Conservation (phyloP, 2,113 vertebrate species). For the Vulpes ferrilata region DNA sequence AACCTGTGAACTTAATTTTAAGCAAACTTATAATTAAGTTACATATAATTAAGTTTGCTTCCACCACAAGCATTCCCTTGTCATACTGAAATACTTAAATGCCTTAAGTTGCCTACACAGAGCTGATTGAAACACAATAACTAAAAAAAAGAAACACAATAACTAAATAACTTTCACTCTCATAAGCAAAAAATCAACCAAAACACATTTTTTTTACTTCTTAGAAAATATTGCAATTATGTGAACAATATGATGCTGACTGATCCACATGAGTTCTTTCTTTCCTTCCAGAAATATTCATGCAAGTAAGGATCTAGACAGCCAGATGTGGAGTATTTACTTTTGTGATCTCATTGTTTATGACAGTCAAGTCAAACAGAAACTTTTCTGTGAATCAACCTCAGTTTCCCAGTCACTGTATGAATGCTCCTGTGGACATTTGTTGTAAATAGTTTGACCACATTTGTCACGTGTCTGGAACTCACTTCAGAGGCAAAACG, state of each 20-base stretch:
- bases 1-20: rapidly evolving
- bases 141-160: not conserved
- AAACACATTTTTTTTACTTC: not conserved
- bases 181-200: conserved; percentile 39
- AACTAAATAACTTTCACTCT: not conserved
- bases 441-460: conserved; percentile 52
- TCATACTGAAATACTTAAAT: not conserved
- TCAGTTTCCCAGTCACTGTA: conserved; percentile 63
- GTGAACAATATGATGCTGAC: conserved; percentile 54
- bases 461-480: conserved; percentile 64
- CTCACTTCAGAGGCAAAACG: conserved; percentile 57
- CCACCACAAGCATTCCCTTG: not conserved
- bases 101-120: not conserved
- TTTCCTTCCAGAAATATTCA: conserved; percentile 77
- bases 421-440: conserved; percentile 59
- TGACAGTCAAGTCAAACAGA: conserved; percentile 80
- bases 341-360: conserved; percentile 76
- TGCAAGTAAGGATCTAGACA: conserved; percentile 28
- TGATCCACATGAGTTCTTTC: conserved; percentile 77
- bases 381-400: conserved; percentile 61
- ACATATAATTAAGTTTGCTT: rapidly evolving
- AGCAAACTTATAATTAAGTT: not conserved
- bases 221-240: conserved; percentile 57
- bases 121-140: not conserved
- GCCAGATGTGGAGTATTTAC: conserved; percentile 84